phyloP scores from a whole-genome alignment of 2,113 vertebrate genomes.

The Mugil cephalus region DNA sequence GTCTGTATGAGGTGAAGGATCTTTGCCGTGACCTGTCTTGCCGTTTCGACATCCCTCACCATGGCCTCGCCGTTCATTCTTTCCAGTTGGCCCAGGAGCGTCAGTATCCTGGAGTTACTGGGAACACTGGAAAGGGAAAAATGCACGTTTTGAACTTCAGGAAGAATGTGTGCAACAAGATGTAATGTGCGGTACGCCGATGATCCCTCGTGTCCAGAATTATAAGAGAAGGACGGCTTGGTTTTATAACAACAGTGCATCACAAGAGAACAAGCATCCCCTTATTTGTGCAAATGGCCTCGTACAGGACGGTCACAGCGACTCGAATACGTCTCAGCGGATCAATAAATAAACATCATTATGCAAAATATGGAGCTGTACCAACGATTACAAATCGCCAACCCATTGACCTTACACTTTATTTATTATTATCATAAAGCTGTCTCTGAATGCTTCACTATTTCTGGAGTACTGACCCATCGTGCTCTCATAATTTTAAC shows the following conservation, averaged over 20 bases:
- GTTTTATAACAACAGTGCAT: conserved; percentile 12
- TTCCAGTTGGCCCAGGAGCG: conserved; percentile 93
- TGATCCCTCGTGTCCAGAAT: neutral
- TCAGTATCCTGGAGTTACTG: conserved; percentile 89
- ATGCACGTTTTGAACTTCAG: neutral
- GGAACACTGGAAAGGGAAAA: conserved; percentile 80
- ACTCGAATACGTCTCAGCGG: neutral
- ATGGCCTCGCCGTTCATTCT: conserved; percentile 88
- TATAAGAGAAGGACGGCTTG: conserved; percentile 1
- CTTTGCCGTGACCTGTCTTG: conserved; percentile 92
- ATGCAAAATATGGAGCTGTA: neutral
- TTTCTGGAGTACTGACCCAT: conserved; percentile 42
- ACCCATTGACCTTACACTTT: neutral
- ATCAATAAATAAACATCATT: conserved; percentile 4
- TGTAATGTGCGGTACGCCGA: neutral
- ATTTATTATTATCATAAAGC: conserved; percentile 14
- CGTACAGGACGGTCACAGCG: neutral
- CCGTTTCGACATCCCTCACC: conserved; percentile 83
- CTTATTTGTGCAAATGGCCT: neutral
- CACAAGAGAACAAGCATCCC: neutral
- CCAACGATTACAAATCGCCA: neutral
- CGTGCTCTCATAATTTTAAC: conserved; percentile 48
- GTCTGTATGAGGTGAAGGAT: conserved; percentile 97
- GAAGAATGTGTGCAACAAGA: neutral
- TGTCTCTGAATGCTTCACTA: conserved; percentile 13